A percentile compares a stretch with the other conserved stretches of the same genome.
These are phyloP conservation scores for Ommatoiulus sabulosus DNA, from an alignment of 2,888 invertebrate species.

Conservation along the genomic window DNA sequence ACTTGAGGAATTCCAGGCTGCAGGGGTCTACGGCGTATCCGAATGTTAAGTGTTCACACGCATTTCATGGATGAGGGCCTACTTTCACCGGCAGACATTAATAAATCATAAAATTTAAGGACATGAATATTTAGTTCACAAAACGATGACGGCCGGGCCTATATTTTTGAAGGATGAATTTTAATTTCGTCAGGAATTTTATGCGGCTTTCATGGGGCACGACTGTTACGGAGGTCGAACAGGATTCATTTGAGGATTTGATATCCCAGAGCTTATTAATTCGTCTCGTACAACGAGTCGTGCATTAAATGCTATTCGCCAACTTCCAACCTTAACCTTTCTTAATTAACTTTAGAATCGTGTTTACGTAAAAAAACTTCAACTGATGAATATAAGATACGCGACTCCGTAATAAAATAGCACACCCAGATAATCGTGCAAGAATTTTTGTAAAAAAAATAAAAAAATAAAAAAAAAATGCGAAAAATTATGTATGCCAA, in stretches of 20 bases:
- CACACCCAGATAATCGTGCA: background rate
- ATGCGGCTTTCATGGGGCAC: background rate
- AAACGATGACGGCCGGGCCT: constrained; percentile 14
- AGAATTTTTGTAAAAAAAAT: too few species aligned
- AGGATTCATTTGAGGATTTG: background rate
- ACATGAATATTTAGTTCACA: background rate
- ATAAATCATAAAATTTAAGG: constrained; percentile 25
- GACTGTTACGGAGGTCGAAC: background rate
- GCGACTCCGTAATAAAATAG: background rate
- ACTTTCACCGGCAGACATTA: constrained; percentile 12
- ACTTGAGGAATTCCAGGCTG: background rate
- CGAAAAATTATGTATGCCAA: too few species aligned
- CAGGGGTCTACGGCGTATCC: background rate
- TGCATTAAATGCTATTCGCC: background rate
- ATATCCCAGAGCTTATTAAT: background rate
- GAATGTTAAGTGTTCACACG: background rate
- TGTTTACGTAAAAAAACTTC: background rate
- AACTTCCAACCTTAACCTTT: constrained; percentile 23
- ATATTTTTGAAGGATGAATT: constrained; percentile 31
- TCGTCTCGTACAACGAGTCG: background rate
- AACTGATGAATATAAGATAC: background rate
- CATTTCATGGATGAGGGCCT: background rate
- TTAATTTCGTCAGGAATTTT: constrained; percentile 20
- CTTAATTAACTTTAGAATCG: constrained; percentile 30
- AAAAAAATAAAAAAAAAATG: too few species aligned